A percentile compares a stretch with the other conserved stretches of the same genome.
These are phyloP conservation scores for Tachuris rubrigastra DNA, from an alignment of 2,113 vertebrate species.

Conservation along the genomic window DNA sequence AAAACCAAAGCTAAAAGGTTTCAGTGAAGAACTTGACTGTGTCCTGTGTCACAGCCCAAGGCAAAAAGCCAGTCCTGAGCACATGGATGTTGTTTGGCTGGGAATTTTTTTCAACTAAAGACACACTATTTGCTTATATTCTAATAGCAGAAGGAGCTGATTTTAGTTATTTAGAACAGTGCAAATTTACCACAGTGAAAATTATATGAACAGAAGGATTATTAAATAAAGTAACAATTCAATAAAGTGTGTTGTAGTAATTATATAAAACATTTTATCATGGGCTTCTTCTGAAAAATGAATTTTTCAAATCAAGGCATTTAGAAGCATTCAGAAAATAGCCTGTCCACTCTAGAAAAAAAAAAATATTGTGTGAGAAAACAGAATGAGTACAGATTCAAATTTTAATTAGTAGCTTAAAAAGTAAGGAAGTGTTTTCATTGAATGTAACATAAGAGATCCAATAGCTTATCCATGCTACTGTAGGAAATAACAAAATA, in stretches of 20 bases:
- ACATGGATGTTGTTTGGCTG: accelerated
- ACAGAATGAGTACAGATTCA: not conserved
- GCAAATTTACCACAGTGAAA: not conserved
- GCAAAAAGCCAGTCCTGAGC: not conserved
- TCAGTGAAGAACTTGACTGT: not conserved
- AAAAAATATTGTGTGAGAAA: not conserved
- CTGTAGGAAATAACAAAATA: not conserved
- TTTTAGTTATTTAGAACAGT: not conserved
- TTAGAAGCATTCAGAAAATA: not conserved
- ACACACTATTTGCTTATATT: not conserved
- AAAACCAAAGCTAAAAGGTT: not conserved
- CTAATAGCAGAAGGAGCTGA: not conserved
- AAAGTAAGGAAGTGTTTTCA: not conserved
- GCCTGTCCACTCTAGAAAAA: not conserved
- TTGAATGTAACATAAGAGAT: not conserved
- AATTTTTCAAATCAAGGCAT: not conserved
- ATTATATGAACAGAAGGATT: not conserved
- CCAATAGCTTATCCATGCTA: not conserved
- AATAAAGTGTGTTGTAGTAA: not conserved
- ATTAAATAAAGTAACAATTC: not conserved
- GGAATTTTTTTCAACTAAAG: not conserved
- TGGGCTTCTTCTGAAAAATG: not conserved
- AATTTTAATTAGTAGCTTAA: not conserved
- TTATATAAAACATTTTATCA: not conserved
- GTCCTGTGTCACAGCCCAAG: not conserved